Conservation (phyloP, 2,888 invertebrate genomes). For the Hyalella azteca region DNA sequence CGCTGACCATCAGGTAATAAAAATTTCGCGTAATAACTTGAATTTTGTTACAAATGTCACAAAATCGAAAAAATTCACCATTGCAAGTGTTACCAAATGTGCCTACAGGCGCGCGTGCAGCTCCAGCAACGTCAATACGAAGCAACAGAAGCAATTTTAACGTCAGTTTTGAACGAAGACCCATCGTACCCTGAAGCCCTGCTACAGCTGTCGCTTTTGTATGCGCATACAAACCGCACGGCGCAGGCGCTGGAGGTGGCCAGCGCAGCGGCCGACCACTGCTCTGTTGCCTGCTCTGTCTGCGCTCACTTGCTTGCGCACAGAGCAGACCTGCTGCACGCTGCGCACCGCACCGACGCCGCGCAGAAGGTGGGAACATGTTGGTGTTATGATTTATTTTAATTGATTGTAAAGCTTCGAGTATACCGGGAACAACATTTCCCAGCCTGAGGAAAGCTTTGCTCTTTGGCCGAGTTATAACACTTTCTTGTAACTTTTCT, state of each 20-base stretch:
- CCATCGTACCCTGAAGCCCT: conserved; percentile 49
- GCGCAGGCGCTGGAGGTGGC: conserved; percentile 46
- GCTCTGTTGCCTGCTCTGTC: conserved; percentile 34
- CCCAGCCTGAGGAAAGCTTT: no score
- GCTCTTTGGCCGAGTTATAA: no score
- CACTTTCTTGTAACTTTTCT: no score
- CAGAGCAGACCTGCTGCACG: conserved; percentile 51
- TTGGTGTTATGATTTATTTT: background rate
- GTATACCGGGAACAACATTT: no score
- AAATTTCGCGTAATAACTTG: no score
- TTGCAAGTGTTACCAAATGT: no score
- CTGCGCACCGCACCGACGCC: conserved; percentile 40
- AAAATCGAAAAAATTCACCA: no score
- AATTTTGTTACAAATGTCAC: no score
- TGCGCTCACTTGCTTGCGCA: conserved; percentile 53
- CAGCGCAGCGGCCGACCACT: conserved; percentile 40
- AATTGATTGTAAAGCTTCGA: no score
- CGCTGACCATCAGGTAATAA: no score
- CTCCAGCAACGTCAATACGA: conserved; percentile 50
- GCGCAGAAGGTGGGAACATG: conserved; percentile 42
- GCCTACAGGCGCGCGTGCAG: conserved; percentile 45
- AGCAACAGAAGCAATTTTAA: conserved; percentile 41
- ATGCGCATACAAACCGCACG: conserved; percentile 53
- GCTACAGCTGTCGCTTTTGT: conserved; percentile 53
- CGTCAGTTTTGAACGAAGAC: conserved; percentile 42